Conservation (phyloP, 2,888 invertebrate species). For the Cheilosia vulpina region DNA sequence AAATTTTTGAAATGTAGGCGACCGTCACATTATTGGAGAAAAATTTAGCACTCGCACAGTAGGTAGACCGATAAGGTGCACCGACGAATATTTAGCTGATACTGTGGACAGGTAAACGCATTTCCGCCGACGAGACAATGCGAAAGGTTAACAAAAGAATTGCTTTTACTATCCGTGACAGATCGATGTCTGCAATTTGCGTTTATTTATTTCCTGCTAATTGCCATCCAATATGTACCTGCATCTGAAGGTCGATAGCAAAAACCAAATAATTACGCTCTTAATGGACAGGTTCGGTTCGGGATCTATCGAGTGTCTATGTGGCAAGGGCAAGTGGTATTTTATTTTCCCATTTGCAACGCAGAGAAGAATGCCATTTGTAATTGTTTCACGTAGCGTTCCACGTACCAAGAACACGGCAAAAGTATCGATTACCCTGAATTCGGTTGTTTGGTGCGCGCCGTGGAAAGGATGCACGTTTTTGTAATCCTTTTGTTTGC, state of each 20-base stretch:
- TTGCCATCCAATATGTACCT: conserved; percentile 57
- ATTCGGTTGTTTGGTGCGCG: conserved; percentile 8
- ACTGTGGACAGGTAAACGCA: conserved; percentile 63
- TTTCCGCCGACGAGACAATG: conserved; percentile 28
- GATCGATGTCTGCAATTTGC: conserved; percentile 62
- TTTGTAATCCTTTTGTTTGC: conserved; percentile 36
- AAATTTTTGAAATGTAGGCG: neutral
- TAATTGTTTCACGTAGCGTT: conserved; percentile 33
- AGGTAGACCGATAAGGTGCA: conserved; percentile 40
- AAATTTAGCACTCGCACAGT: conserved; percentile 30
- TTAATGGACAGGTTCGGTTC: conserved; percentile 59
- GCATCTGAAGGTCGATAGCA: conserved; percentile 42
- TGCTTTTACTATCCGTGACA: conserved; percentile 36
- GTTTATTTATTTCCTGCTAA: conserved; percentile 69
- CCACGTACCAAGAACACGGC: neutral
- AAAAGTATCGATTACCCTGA: conserved; percentile 54
- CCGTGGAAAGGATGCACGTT: conserved; percentile 37
- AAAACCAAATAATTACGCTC: conserved; percentile 62
- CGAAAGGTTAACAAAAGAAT: conserved; percentile 38
- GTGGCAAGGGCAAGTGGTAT: conserved; percentile 53
- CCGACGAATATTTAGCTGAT: conserved; percentile 28
- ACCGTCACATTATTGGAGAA: conserved; percentile 43
- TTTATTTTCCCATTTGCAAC: conserved; percentile 49
- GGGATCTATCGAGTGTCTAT: conserved; percentile 5
- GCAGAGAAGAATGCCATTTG: conserved; percentile 33